Evolutionary conservation across 2,113 vertebrate genomes (phyloP).

Genomic region (Pteropus alecto): DNA sequence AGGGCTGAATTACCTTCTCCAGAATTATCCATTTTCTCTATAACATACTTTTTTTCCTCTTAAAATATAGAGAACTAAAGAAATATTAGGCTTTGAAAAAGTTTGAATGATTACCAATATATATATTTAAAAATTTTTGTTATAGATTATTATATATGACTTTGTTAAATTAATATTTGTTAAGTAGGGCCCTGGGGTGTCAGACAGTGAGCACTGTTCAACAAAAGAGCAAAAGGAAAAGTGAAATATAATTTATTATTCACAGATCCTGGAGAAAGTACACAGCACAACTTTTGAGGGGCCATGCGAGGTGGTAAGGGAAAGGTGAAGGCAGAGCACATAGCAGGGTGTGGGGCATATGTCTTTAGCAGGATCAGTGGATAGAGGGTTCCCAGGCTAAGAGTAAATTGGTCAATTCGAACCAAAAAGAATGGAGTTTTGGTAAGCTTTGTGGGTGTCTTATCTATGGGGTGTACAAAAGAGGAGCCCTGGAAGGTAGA

Average conservation of each 20-base stretch:
- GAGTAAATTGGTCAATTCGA: not conserved
- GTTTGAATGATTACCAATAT: not conserved
- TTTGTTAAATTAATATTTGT: not conserved
- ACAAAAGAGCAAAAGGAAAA: not conserved
- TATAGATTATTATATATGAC: not conserved
- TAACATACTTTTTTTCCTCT: not conserved
- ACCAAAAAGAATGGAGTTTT: not conserved
- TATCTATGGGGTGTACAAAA: not conserved
- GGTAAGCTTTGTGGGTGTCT: not conserved
- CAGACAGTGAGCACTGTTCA: not conserved
- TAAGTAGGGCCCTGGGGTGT: not conserved
- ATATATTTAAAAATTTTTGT: not conserved
- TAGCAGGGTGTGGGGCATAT: not conserved
- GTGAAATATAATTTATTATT: not conserved
- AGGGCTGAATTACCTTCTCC: not conserved
- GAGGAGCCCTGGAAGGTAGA: not conserved
- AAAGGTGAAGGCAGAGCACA: not conserved
- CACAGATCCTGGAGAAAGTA: not conserved
- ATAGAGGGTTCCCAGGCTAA: not conserved
- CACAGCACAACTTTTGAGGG: not conserved
- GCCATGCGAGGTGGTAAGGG: not conserved
- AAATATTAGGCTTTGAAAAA: not conserved
- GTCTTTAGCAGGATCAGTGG: not conserved
- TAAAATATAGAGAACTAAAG: not conserved
- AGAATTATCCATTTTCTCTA: not conserved